These are phyloP conservation scores for Vireo griseus DNA, from an alignment of 2,797 vertebrate genomes.

Conservation along the genomic window DNA sequence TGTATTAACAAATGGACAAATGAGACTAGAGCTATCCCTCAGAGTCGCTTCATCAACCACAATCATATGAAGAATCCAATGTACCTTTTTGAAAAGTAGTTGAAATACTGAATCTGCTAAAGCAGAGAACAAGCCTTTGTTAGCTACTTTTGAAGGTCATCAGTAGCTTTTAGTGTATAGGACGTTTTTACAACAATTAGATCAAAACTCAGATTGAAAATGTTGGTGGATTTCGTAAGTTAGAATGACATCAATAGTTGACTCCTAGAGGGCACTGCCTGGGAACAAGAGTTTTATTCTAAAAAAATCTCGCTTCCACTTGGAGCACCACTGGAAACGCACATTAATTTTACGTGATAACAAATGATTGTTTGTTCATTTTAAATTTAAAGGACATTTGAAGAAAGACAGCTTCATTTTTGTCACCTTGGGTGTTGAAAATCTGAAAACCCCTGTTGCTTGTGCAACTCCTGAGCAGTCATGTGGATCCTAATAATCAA, in stretches of 20 bases:
- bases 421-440: slow-evolving; percentile 6
- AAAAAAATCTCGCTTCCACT: slow-evolving; percentile 11
- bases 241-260: slow-evolving; percentile 61
- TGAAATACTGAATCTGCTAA: slow-evolving; percentile 65
- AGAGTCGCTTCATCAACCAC: slow-evolving; percentile 59
- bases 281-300: slow-evolving; percentile 46
- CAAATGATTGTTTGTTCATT: slow-evolving; percentile 61
- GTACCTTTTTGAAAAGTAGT: slow-evolving; percentile 59
- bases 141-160: slow-evolving; percentile 67
- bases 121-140: slow-evolving; percentile 65
- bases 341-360: slow-evolving; percentile 7
- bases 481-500: slow-evolving; percentile 30
- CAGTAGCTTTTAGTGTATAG: slow-evolving; percentile 64
- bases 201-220: slow-evolving; percentile 66
- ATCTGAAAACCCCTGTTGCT: neutral
- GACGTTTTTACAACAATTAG: slow-evolving; percentile 67
- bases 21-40: slow-evolving; percentile 57
- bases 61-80: slow-evolving; percentile 56
- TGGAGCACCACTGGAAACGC: slow-evolving; percentile 28
- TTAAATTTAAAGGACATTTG: neutral
- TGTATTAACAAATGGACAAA: slow-evolving; percentile 61
- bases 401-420: slow-evolving; percentile 7
- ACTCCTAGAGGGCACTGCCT: slow-evolving; percentile 47
- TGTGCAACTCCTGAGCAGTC: slow-evolving; percentile 18
- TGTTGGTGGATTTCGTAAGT: slow-evolving; percentile 61